Conservation (phyloP, 2,113 vertebrate species). For the Athene cunicularia region DNA sequence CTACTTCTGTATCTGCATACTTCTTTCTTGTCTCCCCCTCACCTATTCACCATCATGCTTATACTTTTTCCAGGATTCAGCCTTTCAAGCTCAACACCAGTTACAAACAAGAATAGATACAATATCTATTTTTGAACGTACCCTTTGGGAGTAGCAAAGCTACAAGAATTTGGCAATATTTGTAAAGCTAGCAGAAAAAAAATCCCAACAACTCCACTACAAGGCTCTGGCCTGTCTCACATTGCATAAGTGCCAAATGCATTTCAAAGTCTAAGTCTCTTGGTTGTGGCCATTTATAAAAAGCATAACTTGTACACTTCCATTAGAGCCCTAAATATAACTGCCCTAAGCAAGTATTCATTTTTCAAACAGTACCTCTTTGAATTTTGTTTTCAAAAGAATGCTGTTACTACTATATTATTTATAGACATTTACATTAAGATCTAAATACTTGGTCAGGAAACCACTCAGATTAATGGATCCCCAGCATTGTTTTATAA, state of each 20-base stretch:
- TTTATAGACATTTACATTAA: constrained; percentile 30
- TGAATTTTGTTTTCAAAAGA: constrained; percentile 43
- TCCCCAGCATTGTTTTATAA: neutral
- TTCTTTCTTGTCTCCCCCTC: neutral
- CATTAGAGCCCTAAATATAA: constrained; percentile 63
- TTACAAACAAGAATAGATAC: neutral
- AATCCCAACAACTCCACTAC: neutral
- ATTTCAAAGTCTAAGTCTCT: constrained; percentile 11
- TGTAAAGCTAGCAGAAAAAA: neutral
- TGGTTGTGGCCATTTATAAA: constrained; percentile 56
- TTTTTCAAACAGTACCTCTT: constrained; percentile 29
- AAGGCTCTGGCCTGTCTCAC: neutral
- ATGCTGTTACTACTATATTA: neutral
- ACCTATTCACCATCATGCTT: neutral
- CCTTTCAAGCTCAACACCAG: neutral
- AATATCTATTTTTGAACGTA: neutral
- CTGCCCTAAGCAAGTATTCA: neutral
- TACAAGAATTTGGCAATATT: neutral
- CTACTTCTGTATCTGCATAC: neutral
- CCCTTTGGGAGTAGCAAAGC: neutral
- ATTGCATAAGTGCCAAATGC: neutral
- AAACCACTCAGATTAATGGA: neutral
- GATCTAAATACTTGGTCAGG: neutral
- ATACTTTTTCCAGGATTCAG: neutral
- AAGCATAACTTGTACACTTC: constrained; percentile 56